Evolutionary conservation across 2,113 vertebrate genomes (phyloP), one percentile per base, ranked within the genome.

Genomic region (Callorhinus ursinus): DNA sequence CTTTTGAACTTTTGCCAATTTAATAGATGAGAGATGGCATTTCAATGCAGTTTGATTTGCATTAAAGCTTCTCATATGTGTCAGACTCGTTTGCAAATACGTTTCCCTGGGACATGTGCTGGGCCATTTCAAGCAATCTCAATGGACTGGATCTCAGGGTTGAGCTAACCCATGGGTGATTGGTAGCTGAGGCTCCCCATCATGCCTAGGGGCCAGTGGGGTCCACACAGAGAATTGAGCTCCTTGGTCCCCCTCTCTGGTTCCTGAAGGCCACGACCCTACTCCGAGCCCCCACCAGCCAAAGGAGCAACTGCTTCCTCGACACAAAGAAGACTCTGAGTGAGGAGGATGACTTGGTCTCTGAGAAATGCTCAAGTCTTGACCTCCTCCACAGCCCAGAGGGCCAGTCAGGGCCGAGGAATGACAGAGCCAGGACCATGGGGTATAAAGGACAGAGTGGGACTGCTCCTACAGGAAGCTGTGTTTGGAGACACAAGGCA

Each of bases 311-410:
- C 15, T 28, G 59, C 63, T 87, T 79, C 84, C 21, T 92, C 33
- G 19, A 61, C 74, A 97, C 98, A 97, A 97, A 97, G 95, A 79
- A 15, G 42, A 61, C 90, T 96, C 84, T 97, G 83, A 98, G 74
- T 26, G 74, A 82, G 46, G 39, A 97, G 76, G 33, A 53, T 97
- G 96, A 96, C 84, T 79, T 80, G 94, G 92, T 77, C 83, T 92
- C 95, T 84, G 81, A 98, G 94, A 94, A 97, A 97, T 88, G 96
- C 76, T 7, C 3, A 69, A 59, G 89, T 42, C 89, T 19, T 97
- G 96, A 98, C 97, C 96, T 93, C 59, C 81, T 83, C 61, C 24
- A 6, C 46, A 42, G 5, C 74, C 59, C 86, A 22, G 79, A 93
- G 57, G 67, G n/a, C 72, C 93, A 91, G 74, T 39, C 7, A 2